phyloP scores from a whole-genome alignment of 2,797 vertebrate genomes.

The Nasua narica region DNA sequence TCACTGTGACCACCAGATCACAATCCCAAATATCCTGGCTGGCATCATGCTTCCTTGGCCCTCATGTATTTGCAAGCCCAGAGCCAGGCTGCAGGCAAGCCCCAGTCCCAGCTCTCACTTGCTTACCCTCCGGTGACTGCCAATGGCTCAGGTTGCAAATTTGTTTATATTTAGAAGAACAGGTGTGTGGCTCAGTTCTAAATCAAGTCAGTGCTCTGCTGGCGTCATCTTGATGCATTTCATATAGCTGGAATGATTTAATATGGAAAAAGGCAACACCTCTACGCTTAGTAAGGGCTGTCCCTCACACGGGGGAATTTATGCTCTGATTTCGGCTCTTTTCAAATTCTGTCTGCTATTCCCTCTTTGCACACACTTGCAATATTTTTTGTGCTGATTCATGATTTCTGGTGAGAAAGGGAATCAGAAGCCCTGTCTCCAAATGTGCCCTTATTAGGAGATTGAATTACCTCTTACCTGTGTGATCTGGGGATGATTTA shows the following conservation, averaged over 20 bases:
- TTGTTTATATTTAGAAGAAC: conserved; percentile 84
- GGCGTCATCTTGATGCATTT: conserved; percentile 68
- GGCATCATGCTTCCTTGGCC: conserved; percentile 74
- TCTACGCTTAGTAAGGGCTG: not conserved
- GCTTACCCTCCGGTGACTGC: conserved; percentile 65
- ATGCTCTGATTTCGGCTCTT: not conserved
- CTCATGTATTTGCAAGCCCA: conserved; percentile 33
- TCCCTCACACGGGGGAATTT: not conserved
- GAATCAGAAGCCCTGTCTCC: not conserved
- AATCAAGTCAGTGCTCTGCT: conserved; percentile 77
- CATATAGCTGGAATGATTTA: conserved; percentile 59
- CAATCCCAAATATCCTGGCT: conserved; percentile 77
- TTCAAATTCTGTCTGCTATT: not conserved
- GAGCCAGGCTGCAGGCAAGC: conserved; percentile 43
- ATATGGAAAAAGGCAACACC: conserved; percentile 45
- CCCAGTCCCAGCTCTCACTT: conserved; percentile 34
- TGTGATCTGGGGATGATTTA: not conserved
- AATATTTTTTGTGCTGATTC: not conserved
- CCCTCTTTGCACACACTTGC: not conserved
- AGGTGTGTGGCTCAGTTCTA: conserved; percentile 80
- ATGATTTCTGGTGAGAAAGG: not conserved
- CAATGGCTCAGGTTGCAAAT: conserved; percentile 75
- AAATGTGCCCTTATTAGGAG: not conserved
- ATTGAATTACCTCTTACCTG: not conserved
- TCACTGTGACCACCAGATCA: conserved; percentile 75